Evolutionary conservation across 2,113 vertebrate species (phyloP).

Genomic region (Megaceryle torquata): DNA sequence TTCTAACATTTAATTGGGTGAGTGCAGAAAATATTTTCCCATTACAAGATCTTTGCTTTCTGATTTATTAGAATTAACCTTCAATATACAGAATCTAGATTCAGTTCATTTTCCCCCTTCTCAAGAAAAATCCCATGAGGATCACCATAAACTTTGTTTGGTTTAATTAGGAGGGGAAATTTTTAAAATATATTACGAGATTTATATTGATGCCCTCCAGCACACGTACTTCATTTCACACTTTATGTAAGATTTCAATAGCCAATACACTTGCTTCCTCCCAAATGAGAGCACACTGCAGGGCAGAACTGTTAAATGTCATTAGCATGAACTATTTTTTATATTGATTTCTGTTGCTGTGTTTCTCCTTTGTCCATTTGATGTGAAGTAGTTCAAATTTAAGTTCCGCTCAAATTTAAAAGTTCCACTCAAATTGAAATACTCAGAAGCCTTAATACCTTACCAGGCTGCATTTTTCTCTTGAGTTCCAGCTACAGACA

Average conservation of each 20-base stretch:
- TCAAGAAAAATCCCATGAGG: background rate
- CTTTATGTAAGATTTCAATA: background rate
- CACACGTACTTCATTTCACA: conserved; percentile 19
- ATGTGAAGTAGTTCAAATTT: background rate
- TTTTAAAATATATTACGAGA: background rate
- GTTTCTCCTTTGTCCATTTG: background rate
- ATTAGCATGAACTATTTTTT: conserved; percentile 38
- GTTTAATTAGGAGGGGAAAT: background rate
- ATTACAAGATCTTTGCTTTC: conserved; percentile 47
- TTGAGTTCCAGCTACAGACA: background rate
- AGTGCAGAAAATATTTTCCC: conserved; percentile 23
- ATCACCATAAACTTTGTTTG: background rate
- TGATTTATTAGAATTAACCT: conserved; percentile 57
- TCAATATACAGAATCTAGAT: background rate
- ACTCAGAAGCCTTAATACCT: background rate
- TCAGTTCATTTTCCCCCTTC: background rate
- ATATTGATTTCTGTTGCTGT: conserved; percentile 27
- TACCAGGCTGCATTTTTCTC: background rate
- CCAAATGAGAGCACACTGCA: background rate
- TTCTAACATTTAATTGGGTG: conserved; percentile 57
- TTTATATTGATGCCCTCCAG: conserved; percentile 18
- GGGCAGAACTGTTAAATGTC: background rate
- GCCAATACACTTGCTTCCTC: background rate
- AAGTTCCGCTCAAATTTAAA: conserved; percentile 1
- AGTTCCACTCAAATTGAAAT: background rate